Evolutionary conservation across 1,140 invertebrate species (phyloP).

Genomic region (Sycophila sp.): DNA sequence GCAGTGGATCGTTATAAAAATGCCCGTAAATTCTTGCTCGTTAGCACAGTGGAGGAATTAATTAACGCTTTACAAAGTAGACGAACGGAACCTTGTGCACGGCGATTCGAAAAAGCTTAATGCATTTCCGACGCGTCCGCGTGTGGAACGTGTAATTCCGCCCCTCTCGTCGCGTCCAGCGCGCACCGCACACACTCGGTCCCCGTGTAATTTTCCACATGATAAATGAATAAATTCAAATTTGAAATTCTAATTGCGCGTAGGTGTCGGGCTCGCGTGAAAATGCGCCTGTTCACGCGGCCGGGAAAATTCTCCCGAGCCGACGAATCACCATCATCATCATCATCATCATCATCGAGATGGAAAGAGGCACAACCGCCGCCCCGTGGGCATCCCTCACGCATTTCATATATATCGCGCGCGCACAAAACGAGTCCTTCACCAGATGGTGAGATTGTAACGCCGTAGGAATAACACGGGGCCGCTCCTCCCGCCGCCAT

Average conservation of each 20-base stretch:
- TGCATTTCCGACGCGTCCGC: no score
- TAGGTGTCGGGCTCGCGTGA: conserved; percentile 2
- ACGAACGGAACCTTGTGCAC: no score
- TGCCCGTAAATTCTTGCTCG: no score
- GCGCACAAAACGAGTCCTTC: conserved; percentile 7
- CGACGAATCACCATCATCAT: no score
- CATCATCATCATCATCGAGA: no score
- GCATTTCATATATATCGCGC: background rate
- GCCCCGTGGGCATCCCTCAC: background rate
- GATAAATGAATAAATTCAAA: conserved; percentile 22
- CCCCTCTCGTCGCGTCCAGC: background rate
- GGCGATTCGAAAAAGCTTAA: no score
- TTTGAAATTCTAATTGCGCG: conserved; percentile 12
- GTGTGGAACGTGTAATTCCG: background rate
- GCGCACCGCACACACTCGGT: background rate
- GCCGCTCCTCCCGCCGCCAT: background rate
- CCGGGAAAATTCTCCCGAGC: conserved; percentile 18
- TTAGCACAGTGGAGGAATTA: no score
- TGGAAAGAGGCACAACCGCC: background rate
- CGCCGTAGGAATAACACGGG: background rate
- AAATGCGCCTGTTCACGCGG: background rate
- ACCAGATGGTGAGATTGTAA: conserved; percentile 16
- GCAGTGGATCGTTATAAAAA: no score
- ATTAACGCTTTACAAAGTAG: no score
- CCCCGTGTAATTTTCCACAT: background rate